Conservation (phyloP, 2,113 vertebrate species). For the Chinchilla lanigera region DNA sequence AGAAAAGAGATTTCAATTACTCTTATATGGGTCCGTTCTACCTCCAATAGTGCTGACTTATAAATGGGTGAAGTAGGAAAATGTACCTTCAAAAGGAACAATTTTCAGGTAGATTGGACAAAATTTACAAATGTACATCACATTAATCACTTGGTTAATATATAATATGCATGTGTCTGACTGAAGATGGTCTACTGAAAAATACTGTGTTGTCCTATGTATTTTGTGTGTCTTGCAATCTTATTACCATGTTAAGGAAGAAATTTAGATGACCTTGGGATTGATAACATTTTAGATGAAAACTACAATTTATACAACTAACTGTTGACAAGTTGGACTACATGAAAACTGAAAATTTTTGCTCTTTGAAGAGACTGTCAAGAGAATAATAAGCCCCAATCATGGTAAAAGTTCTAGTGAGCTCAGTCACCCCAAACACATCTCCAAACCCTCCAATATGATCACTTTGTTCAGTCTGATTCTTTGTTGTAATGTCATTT, state of each 20-base stretch:
- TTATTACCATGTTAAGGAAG: neutral
- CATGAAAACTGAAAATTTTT: neutral
- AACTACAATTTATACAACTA: neutral
- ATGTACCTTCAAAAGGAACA: neutral
- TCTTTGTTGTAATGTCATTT: neutral
- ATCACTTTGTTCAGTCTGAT: neutral
- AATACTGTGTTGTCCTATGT: neutral
- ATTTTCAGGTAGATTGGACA: neutral
- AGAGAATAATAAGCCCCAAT: neutral
- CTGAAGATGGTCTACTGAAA: neutral
- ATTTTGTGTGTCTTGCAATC: neutral
- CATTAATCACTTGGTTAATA: neutral
- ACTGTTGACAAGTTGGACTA: too few relatives aligned
- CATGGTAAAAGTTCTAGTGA: neutral
- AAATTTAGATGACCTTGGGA: neutral
- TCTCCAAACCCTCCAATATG: neutral
- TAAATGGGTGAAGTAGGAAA: neutral
- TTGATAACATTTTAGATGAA: neutral
- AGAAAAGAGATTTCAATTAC: neutral
- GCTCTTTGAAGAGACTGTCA: neutral
- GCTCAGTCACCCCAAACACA: neutral
- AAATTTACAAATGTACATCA: neutral
- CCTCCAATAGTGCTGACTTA: neutral
- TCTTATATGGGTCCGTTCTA: neutral
- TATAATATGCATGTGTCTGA: neutral